These are phyloP conservation scores for Halictus rubicundus DNA, from an alignment of 1,140 invertebrate species.

Conservation along the genomic window DNA sequence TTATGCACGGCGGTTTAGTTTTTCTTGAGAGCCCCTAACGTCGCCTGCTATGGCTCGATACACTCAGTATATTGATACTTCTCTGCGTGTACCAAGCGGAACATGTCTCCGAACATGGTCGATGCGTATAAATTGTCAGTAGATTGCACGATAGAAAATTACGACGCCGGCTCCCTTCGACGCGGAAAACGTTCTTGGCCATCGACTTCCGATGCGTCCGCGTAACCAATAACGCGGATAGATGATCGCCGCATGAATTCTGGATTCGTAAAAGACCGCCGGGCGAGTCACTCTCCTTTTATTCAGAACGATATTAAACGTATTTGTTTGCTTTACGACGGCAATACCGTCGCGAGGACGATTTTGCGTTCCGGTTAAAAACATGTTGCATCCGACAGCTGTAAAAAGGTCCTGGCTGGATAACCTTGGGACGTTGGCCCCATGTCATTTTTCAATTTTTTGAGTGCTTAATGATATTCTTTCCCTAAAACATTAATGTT, in stretches of 20 bases:
- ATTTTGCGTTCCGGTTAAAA: no score
- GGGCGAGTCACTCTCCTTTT: neutral
- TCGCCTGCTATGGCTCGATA: neutral
- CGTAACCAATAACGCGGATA: neutral
- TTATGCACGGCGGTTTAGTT: constrained; percentile 17
- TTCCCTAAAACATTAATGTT: no score
- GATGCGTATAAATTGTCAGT: constrained; percentile 24
- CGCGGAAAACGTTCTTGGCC: neutral
- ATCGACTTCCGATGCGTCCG: neutral
- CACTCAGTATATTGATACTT: constrained; percentile 25
- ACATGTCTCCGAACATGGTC: neutral
- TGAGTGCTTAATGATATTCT: no score
- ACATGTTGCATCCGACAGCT: no score
- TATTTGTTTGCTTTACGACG: neutral
- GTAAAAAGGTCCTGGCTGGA: no score
- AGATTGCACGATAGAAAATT: constrained; percentile 18
- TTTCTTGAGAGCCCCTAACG: constrained; percentile 14
- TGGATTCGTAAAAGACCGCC: neutral
- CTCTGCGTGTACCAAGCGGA: neutral
- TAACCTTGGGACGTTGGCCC: no score
- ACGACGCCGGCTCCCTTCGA: constrained; percentile 1
- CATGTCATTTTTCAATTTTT: no score
- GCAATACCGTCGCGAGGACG: no score
- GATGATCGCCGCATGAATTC: neutral
- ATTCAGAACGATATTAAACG: neutral